Conservation (phyloP, 2,888 invertebrate species). For the Asteroscopus sphinx region DNA sequence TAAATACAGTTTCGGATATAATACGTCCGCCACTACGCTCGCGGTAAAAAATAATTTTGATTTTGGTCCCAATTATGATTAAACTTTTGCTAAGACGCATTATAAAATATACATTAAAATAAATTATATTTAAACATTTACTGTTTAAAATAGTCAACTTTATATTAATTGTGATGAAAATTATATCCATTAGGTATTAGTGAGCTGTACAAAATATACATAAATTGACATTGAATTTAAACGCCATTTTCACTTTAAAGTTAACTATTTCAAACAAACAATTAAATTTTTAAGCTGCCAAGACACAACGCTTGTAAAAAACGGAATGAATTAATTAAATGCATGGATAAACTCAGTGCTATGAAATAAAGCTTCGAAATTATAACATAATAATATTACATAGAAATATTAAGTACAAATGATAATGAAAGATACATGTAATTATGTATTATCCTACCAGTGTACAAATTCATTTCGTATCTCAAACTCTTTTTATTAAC, state of each 20-base stretch:
- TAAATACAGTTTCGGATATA: constrained; percentile 36
- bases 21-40: constrained; percentile 29
- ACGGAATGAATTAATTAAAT: constrained; percentile 64
- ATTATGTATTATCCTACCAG: constrained; percentile 36
- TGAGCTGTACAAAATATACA: constrained; percentile 11
- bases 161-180: constrained; percentile 37
- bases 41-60: constrained; percentile 52
- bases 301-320: constrained; percentile 60
- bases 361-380: constrained; percentile 20
- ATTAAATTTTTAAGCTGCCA: constrained; percentile 62
- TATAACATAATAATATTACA: constrained; percentile 21
- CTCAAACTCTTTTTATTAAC: constrained; percentile 32
- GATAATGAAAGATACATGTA: constrained; percentile 27
- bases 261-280: constrained; percentile 33
- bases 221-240: constrained; percentile 1
- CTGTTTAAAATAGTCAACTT: constrained; percentile 35
- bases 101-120: constrained; percentile 41
- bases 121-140: constrained; percentile 35
- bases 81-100: constrained; percentile 45
- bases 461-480: constrained; percentile 53
- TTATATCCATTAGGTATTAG: neutral
- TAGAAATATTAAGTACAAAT: constrained; percentile 44
- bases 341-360: constrained; percentile 54
- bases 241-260: constrained; percentile 3
- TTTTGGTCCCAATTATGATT: constrained; percentile 72